These are phyloP conservation scores for Listronotus bonariensis DNA, from an alignment of 1,140 invertebrate species.

Conservation along the genomic window DNA sequence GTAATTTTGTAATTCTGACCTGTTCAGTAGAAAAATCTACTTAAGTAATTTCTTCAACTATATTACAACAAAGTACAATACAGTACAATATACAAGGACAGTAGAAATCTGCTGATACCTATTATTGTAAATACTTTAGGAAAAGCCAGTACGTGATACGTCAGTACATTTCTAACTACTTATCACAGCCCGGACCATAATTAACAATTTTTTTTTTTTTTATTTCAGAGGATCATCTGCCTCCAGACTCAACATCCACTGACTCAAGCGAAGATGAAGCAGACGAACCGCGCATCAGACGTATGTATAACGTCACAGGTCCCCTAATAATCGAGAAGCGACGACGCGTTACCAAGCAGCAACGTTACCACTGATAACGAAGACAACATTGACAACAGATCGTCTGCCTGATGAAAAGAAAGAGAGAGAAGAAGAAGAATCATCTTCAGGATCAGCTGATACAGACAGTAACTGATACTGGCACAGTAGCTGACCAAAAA, in stretches of 20 bases:
- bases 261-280: conserved; percentile 52
- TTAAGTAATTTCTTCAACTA: too few species aligned
- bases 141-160: too few species aligned
- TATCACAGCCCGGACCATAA: too few species aligned
- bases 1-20: too few species aligned
- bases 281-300: conserved; percentile 35
- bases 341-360: conserved; percentile 51
- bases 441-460: conserved; percentile 62
- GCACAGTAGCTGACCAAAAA: conserved; percentile 64
- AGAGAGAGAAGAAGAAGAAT: conserved; percentile 59
- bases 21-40: too few species aligned
- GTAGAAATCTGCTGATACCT: too few species aligned
- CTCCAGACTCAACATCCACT: conserved; percentile 59
- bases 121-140: too few species aligned
- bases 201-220: too few species aligned
- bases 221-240: conserved; percentile 57
- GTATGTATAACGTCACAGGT: conserved; percentile 50
- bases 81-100: too few species aligned
- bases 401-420: conserved; percentile 54
- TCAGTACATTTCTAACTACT: too few species aligned
- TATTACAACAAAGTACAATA: too few species aligned
- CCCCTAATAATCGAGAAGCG: conserved; percentile 43
- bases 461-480: conserved; percentile 65
- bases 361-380: conserved; percentile 49
- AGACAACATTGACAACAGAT: conserved; percentile 42